Evolutionary conservation across 2,113 vertebrate genomes (phyloP).

Genomic region (Gymnarchus niloticus): DNA sequence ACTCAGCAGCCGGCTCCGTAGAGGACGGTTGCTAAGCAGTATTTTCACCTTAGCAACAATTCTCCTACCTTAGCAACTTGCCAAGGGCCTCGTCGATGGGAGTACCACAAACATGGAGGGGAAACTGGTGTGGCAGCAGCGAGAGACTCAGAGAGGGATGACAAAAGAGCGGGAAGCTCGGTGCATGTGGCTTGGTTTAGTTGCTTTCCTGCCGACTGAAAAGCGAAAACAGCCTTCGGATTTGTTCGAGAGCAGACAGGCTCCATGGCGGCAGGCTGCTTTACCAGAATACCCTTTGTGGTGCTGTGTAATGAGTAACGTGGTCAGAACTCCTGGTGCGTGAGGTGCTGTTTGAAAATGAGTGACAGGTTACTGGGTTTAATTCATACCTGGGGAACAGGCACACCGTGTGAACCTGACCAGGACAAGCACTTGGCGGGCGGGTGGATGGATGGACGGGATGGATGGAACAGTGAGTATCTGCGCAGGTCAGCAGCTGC

Average conservation of each 20-base stretch:
- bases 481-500: background rate
- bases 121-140: background rate
- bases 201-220: too few species aligned
- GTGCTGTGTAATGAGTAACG: background rate
- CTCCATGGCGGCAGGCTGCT: background rate
- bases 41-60: slow-evolving; percentile 32
- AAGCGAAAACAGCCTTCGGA: too few species aligned
- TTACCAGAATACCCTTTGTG: background rate
- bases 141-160: too few species aligned
- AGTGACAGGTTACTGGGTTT: background rate
- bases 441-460: too few species aligned
- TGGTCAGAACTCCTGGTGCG: slow-evolving; percentile 8
- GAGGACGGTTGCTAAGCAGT: slow-evolving; percentile 26
- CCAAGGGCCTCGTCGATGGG: background rate
- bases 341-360: background rate
- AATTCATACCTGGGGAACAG: background rate
- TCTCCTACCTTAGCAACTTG: slow-evolving; percentile 26
- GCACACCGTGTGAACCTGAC: too few species aligned
- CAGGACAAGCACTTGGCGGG: too few species aligned
- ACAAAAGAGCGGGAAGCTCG: background rate
- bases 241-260: background rate
- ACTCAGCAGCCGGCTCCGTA: slow-evolving; percentile 20
- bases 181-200: too few species aligned
- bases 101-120: background rate
- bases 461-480: background rate